Evolutionary conservation across 2,888 invertebrate species (phyloP), one percentile per base, ranked within the genome.

Genomic region (Leptogaster cylindrica): DNA sequence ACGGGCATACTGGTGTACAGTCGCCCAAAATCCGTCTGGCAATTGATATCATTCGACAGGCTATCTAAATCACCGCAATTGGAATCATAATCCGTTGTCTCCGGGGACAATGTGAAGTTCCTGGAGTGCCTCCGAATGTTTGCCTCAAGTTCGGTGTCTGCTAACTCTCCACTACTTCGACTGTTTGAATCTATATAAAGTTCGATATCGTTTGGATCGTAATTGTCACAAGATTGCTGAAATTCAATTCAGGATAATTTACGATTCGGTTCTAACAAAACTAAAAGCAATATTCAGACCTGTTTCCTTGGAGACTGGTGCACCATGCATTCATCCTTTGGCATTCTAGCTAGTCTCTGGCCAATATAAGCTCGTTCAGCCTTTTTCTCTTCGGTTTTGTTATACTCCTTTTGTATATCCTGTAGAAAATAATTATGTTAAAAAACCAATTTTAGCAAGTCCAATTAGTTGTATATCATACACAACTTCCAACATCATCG

Each of bases 1-100:
- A 94, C 90, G 0, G 97, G 97, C 91, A 97, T 91, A 75, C 88
- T 88, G 25, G 88, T 89, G 81, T 86, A 91, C 78, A 87, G 84
- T 79, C 86, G 85, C 48, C 85, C 85, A 73, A 85, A 86, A 74
- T 87, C 85, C 48, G 85, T 85, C 51, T 78, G 76, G 70, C 79
- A 78, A 72, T 81, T 81, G 2, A 80, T 78, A 67, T 81, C 81
- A 71, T 80, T 80, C 39, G 81, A 81, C 36, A 81, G 72, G 76
- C 92, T 95, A 79, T 93, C 93, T 75, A 92, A 84, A 78, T 93
- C 93, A n/a, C 88, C 88, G 76, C 89, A 89, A 78, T 92, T 91
- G 71, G 92, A 93, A 81, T 93, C 95, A 79, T 93, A 95, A 80
- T 95, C 95, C 63, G 95, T 96, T 69, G 93, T 92, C 83, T 95